Base-by-base conservation (phyloP, 2,888 invertebrate genomes). In the Morpho helenor region DNA sequence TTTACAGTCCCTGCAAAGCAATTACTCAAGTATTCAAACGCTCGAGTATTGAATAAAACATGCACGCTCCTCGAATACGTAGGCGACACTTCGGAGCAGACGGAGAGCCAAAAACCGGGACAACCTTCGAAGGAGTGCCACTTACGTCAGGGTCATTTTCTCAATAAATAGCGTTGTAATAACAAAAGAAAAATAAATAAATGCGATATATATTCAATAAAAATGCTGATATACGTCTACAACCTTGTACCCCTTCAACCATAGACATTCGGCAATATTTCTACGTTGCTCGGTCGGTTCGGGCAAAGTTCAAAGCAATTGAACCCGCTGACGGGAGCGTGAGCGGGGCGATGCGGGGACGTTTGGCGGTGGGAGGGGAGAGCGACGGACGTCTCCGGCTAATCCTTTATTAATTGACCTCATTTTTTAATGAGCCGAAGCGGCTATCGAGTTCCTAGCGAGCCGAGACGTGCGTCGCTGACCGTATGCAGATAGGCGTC, bases 81-180 rank as follows among this genome's bases (percentile, higher is more conserved):
- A 75, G 74, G 70, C 72, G 72, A 72, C 71, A 75, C 76, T 74
- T 72, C 78, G 81, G 86, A 87, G 80, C 84, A 81, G 79, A 80
- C 90, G 92, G 92, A 89, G 91, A 88, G 85, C 84, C 85, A 86
- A 88, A 91, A 91, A 88, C 91, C 91, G 91, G 91, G 91, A 91
- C 91, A 91, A 91, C 91, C 91, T 90, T 91, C 87, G 89, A 89
- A 85, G 90, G 89, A 87, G 83, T 82, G 84, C 86, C 84, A 83
- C 86, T 81, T 82, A 82, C 79, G 78, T 77, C 76, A 79, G 85
- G 84, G 78, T 82, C 72, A 75, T 59, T 10, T 75, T 69, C 68
- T 79, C 80, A 74, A 76, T 72, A 74, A 73, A 78, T 84, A 86
- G 89, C 89, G 78, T 77, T 79, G 74, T 77, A 82, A 82, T 70